Base-by-base conservation (phyloP, 2,113 vertebrate species). In the Synchiropus splendidus region DNA sequence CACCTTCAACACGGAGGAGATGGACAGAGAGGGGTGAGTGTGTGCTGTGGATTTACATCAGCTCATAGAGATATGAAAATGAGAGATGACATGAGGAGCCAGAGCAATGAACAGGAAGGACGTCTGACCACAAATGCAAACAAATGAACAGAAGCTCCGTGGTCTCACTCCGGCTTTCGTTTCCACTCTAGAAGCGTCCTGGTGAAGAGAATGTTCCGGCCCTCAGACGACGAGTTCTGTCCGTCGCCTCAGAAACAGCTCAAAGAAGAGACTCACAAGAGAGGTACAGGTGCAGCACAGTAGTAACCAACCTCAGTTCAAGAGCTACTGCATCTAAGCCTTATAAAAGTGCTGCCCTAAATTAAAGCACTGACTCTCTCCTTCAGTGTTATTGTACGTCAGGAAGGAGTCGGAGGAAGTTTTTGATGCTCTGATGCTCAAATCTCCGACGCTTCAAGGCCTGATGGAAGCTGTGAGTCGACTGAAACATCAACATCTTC, bases 391-490 rank as follows among this genome's bases (percentile, higher is more conserved):
- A 48, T 63, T 98, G 60, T 98, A 98, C 4, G 94, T 98, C 54
- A 86, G 94, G 68, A 97, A 92, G 70, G 93, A 97, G 80, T 81
- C 86, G 0, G 94, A 98, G 16, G 94, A 98, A 18, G 94, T 98
- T 64, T 98, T 97, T 42, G 94, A 98, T 34, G 94, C 94, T 10
- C 77, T 98, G 79, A 97, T 98, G 92, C 80, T 98, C 64, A 97
- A 90, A 58, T 91, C 89, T 6, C 94, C 94, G 36, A 98, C 94
- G 0, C 86, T 98, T 57, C 88, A 89, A 57, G 93, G 94, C 18
- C 83, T 98, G 51, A 85, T 91, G 84, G 94, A 98, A 40, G 93
- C 94, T 33, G 93, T 96, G 85, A 93, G 93, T 84, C 36, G 31
- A 27, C 4, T 27, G 4, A 27, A 5, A n/a, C 4, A 27, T 27